Evolutionary conservation across 1,140 invertebrate species (phyloP), one percentile per base, ranked within the genome.

Genomic region (Aricia agestis): DNA sequence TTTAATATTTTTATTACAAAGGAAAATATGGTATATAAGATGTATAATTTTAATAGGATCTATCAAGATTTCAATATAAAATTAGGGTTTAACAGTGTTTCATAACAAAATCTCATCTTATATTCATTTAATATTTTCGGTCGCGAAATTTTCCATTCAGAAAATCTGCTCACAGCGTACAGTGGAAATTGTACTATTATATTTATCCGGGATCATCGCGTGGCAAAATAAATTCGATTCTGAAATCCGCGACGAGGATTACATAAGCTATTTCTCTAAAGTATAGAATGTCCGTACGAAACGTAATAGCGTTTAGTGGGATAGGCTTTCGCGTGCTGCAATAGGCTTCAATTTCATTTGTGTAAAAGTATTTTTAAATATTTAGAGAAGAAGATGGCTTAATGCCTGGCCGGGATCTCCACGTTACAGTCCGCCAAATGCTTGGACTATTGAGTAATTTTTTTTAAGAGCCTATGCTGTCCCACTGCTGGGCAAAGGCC

Each of bases 221-320:
- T 41, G 36, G 59, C n/a, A 13, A n/a, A 32, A 57, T 32, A 69
- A 69, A 69, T 65, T 69, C 36, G 36, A 69, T 69, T 69, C 61
- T 15, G 59, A 65, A 69, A 69, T 19, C 61, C 59, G 61, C 58
- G 59, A 7, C 36, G 36, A 19, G 68, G 59, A 69, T 42, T 69
- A 69, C 59, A 69, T 69, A 42, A 42, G 68, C 68, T 61, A 69
- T 63, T 69, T 63, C 45, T 69, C 58, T 65, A 63, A 61, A 69
- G 36, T 69, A 59, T 63, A 69, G 61, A 65, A 69, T 69, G 59
- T 69, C 19, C 32, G 58, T 52, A 32, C 58, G n/a, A 17, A 10
- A 32, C 31, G 36, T 63, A 69, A 69, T 69, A 65, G 19, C 68
- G 41, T 69, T 69, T 69, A 61, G 17, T 17, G 68, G 17, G 18